These are phyloP conservation scores for Chaenogobius annularis DNA, from an alignment of 2,113 vertebrate species.

Conservation along the genomic window DNA sequence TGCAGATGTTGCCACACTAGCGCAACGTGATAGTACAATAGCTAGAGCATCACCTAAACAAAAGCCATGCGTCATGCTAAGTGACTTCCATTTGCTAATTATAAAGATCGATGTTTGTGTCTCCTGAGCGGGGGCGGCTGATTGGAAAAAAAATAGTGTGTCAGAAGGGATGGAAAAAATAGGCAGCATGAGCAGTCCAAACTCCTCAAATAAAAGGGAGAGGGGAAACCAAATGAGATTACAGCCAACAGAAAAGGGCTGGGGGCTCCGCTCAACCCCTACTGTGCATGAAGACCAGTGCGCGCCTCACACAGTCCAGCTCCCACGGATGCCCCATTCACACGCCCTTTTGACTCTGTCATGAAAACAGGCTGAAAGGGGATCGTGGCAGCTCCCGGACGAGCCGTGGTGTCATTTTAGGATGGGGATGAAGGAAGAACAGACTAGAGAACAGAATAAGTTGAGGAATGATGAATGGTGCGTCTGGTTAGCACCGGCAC, in stretches of 20 bases:
- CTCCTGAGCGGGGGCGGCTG: slow-evolving; percentile 47
- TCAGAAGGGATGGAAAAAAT: slow-evolving; percentile 67
- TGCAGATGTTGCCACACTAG: slow-evolving; percentile 4
- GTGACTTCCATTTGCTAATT: slow-evolving; percentile 32
- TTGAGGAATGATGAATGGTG: slow-evolving; percentile 45
- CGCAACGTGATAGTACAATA: slow-evolving; percentile 25
- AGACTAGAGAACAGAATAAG: slow-evolving; percentile 28
- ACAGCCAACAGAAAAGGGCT: slow-evolving; percentile 87
- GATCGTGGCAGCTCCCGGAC: slow-evolving; percentile 68
- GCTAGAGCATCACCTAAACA: slow-evolving; percentile 17
- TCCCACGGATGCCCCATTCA: slow-evolving; percentile 93
- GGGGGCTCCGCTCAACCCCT: slow-evolving; percentile 92
- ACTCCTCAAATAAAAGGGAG: slow-evolving; percentile 81
- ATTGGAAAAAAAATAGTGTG: slow-evolving; percentile 72
- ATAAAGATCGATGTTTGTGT: slow-evolving; percentile 49
- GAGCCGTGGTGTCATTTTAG: slow-evolving; percentile 61
- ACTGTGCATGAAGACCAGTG: slow-evolving; percentile 91
- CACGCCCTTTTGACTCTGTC: slow-evolving; percentile 97
- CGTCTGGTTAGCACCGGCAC: slow-evolving; percentile 27
- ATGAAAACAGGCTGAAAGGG: slow-evolving; percentile 83
- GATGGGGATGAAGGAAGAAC: slow-evolving; percentile 36
- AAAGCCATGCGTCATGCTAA: slow-evolving; percentile 46
- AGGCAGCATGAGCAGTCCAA: slow-evolving; percentile 75
- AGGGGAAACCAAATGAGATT: slow-evolving; percentile 90
- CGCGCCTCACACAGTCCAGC: slow-evolving; percentile 80